phyloP scores from a whole-genome alignment of 2,113 vertebrate genomes.

The Pleuronectes platessa region DNA sequence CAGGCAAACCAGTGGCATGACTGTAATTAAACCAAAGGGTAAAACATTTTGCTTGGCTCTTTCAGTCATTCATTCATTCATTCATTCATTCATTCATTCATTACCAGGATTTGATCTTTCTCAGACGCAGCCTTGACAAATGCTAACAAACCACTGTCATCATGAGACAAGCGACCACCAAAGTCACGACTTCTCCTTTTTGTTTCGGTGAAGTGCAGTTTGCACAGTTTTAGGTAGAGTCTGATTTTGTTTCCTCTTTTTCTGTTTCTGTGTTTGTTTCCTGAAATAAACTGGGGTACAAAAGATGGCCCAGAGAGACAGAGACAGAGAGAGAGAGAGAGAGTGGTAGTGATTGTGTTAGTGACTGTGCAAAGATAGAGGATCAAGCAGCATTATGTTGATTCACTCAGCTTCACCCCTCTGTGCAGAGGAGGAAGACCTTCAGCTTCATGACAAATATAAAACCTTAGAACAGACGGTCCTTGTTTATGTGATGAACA shows the following conservation, averaged over 20 bases:
- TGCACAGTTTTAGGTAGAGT: neutral
- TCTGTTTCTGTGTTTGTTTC: slow-evolving; percentile 4
- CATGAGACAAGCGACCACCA: neutral
- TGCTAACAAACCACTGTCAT: neutral
- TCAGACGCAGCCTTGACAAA: neutral
- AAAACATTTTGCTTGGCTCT: neutral
- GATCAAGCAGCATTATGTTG: neutral
- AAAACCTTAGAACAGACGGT: neutral
- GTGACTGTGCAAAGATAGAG: neutral
- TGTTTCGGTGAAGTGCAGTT: neutral
- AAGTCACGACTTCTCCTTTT: slow-evolving; percentile 30
- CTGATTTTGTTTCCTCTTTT: slow-evolving; percentile 48
- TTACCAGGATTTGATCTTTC: neutral
- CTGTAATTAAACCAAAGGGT: slow-evolving; percentile 13
- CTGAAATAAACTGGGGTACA: neutral
- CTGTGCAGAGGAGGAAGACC: neutral
- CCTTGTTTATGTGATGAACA: neutral
- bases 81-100: neutral
- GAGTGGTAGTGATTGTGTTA: neutral
- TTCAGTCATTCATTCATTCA: neutral
- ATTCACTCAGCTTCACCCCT: neutral
- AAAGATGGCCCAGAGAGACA: too few species aligned
- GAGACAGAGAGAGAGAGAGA: too few species aligned
- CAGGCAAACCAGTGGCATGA: slow-evolving; percentile 25
- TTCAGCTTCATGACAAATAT: neutral